phyloP scores from a whole-genome alignment of 2,888 invertebrate genomes.

The Zelleria hepariella region DNA sequence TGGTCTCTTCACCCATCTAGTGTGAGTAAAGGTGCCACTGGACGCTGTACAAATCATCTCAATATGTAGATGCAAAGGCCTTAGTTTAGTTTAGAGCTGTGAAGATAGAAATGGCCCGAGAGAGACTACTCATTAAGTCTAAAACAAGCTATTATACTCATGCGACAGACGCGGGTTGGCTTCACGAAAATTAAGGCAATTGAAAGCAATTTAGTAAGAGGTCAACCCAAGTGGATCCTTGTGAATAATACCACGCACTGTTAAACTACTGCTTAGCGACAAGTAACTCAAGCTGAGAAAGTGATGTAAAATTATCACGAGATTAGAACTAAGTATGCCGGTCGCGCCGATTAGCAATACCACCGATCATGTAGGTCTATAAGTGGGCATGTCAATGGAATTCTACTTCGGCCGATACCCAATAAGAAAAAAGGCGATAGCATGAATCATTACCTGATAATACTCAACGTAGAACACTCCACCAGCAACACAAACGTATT shows the following conservation, averaged over 20 bases:
- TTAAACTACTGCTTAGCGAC: background rate
- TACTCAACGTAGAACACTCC: conserved; percentile 15
- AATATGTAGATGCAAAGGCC: too few relatives aligned
- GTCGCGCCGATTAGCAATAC: background rate
- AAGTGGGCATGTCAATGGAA: background rate
- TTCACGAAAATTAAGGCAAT: conserved; percentile 14
- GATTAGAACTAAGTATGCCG: background rate
- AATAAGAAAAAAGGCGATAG: conserved; percentile 3
- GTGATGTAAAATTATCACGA: background rate
- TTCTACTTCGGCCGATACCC: background rate
- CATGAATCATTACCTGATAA: background rate
- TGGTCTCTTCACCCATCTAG: too few relatives aligned
- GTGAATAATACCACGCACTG: background rate
- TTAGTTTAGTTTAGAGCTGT: too few relatives aligned
- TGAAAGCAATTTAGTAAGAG: conserved; percentile 22
- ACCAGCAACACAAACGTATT: conserved; percentile 48
- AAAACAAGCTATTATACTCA: background rate
- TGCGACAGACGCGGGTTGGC: conserved; percentile 6
- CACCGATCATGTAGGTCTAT: background rate
- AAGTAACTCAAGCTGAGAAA: background rate
- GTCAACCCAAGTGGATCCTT: background rate
- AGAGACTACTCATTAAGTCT: too few relatives aligned
- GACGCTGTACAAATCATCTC: too few relatives aligned
- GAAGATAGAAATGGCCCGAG: too few relatives aligned
- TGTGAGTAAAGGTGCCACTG: too few relatives aligned